Evolutionary conservation across 2,113 vertebrate genomes (phyloP).

Genomic region (Narcine bancroftii): DNA sequence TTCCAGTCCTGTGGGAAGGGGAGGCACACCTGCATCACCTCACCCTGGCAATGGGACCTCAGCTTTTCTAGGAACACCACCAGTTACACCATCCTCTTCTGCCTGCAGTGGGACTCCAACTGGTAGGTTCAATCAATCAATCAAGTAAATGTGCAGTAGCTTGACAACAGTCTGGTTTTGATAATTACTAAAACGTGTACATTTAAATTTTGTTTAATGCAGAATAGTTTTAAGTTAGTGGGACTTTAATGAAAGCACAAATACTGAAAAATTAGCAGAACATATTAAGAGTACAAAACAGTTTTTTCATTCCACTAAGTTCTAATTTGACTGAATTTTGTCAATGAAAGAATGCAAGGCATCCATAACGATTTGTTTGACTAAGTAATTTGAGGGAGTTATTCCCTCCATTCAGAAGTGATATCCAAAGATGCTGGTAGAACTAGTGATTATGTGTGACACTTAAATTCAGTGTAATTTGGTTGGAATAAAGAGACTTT

Average conservation of each 20-base stretch:
- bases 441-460: not conserved
- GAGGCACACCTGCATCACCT: constrained; percentile 30
- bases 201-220: not conserved
- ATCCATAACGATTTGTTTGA: not conserved
- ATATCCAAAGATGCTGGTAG: not conserved
- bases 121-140: constrained; percentile 15
- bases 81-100: constrained; percentile 39
- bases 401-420: not conserved
- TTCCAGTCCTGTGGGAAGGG: constrained; percentile 36
- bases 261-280: not conserved
- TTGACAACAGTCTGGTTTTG: not conserved
- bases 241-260: not conserved
- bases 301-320: not conserved
- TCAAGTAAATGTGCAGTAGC: not conserved
- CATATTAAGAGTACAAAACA: not conserved
- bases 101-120: constrained; percentile 38
- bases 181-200: not conserved
- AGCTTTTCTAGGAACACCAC: constrained; percentile 36
- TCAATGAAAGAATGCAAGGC: not conserved
- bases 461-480: not conserved
- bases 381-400: not conserved
- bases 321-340: not conserved
- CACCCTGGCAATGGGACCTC: constrained; percentile 32
- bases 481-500: not conserved
- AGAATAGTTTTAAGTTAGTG: not conserved